Evolutionary conservation across 2,113 vertebrate genomes (phyloP), one percentile per base, ranked within the genome.

Genomic region (Odocoileus hemionus): DNA sequence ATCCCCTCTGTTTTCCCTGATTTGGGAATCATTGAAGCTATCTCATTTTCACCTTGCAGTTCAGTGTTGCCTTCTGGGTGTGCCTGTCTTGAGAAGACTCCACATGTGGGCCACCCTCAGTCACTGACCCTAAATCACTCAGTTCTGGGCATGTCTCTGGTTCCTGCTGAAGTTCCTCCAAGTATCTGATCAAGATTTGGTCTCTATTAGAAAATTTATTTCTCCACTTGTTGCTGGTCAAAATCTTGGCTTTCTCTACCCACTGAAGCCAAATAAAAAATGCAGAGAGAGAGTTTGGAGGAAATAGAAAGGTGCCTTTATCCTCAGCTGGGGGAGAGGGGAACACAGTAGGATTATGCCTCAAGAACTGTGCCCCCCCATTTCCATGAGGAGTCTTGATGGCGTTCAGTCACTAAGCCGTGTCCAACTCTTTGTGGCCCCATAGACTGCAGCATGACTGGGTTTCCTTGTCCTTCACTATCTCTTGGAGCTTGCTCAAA

Each of bases 171-270:
- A 36, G 17, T 0, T 95, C 96, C 58, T 99, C 97, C n/a, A 98
- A 94, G 25, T 97, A 97, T 99, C 99, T 5, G 99, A 99, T 94
- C 98, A 99, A 1, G 99, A 99, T 97, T 99, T 99, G 0, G 99
- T 99, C 98, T 99, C 99, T 99, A 99, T 99, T 90, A 99, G 98
- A 70, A 99, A 99, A 95, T 99, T 99, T 87, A 99, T 98, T 91
- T 99, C 52, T 96, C 97, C 80, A 83, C 3, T 25, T 43, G 70
- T 76, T 76, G 5, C 23, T 0, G 7, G 70, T 21, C 11, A 25
- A 76, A 43, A 26, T 76, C 70, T 39, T 43, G 36, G 70, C 70
- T 43, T 76, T 76, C 70, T 76, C 23, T 7, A 76, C 11, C 25
- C 70, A 76, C 23, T 6, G 26, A 76, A 39, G 70, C 36, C 70